A percentile compares a stretch with the other conserved stretches of the same genome.
Conservation (phyloP, 2,113 vertebrate genomes). For the Entelurus aequoreus region DNA sequence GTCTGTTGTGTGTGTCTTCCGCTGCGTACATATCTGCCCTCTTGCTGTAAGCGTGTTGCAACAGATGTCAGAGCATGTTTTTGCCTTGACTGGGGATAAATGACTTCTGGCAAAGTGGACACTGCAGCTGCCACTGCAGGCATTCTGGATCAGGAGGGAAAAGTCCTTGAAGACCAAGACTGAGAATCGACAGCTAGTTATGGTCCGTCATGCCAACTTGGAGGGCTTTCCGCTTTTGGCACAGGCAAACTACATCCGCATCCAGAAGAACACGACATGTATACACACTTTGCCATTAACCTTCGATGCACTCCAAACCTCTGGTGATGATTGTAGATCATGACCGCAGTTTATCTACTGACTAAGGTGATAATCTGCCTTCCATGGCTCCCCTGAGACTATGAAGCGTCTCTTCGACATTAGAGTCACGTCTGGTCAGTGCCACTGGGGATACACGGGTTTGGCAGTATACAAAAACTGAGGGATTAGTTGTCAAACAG, state of each 20-base stretch:
- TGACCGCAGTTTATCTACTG: slow-evolving; percentile 45
- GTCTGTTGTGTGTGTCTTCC: slow-evolving; percentile 22
- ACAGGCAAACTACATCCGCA: slow-evolving; percentile 6
- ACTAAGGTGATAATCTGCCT: slow-evolving; percentile 50
- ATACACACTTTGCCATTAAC: slow-evolving; percentile 14
- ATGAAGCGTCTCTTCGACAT: slow-evolving; percentile 33
- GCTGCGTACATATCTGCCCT: slow-evolving; percentile 52
- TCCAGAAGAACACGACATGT: background rate
- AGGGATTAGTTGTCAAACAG: slow-evolving; percentile 11
- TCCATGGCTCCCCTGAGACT: slow-evolving; percentile 30
- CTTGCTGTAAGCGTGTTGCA: slow-evolving; percentile 18
- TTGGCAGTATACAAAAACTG: slow-evolving; percentile 9
- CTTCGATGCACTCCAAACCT: slow-evolving; percentile 31
- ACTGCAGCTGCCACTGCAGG: slow-evolving; percentile 61
- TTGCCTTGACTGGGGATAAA: slow-evolving; percentile 16
- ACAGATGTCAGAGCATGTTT: slow-evolving; percentile 48
- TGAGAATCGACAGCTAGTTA: slow-evolving; percentile 26
- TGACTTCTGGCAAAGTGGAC: slow-evolving; percentile 51
- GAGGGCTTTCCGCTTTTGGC: slow-evolving; percentile 12
- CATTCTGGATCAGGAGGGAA: slow-evolving; percentile 56
- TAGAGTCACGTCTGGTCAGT: slow-evolving; percentile 20
- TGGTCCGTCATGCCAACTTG: slow-evolving; percentile 22
- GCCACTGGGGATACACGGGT: background rate
- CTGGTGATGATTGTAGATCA: slow-evolving; percentile 29
- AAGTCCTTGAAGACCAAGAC: slow-evolving; percentile 53